Base-by-base conservation (phyloP, 2,113 vertebrate species). In the Psilopsiagon aurifrons region DNA sequence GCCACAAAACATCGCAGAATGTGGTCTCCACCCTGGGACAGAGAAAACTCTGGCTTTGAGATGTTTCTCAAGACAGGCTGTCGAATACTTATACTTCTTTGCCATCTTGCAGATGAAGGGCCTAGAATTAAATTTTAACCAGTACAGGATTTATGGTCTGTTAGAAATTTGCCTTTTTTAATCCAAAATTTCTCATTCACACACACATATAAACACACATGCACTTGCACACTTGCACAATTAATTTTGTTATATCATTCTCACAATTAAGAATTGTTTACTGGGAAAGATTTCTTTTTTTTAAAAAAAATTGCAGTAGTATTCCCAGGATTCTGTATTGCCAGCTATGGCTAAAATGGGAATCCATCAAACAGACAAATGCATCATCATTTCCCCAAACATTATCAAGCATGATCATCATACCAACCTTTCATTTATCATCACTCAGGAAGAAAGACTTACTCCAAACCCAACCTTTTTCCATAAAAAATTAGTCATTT, bases 391-490 rank as follows among this genome's bases (percentile, higher is more conserved):
- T 96, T 85, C 90, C 85, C 74, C 91, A 94, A 96, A 68, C 37
- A 39, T 27, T 52, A 60, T 88, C 85, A 91, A 55, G 43, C 94
- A 47, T 41, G 74, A 92, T 93, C 88, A 96, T 91, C 92, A 89
- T 52, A 81, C 94, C 88, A 96, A 43, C 83, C 88, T 96, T 96
- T 95, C 64, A 89, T 95, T 85, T 92, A 89, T 92, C 74, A 92
- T 93, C 80, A 91, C 81, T 90, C 81, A 89, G 89, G 96, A 97
- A 92, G 69, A 88, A 90, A 97, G 60, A 66, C 79, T 94, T 91
- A 60, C 91, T 78, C 43, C 41, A 92, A 96, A 86, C 15, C 24
- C 43, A 93, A n/a, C 19, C 39, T 88, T 95, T 96, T 86, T 77
- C 70, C 44, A 74, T 95, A 78, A 97, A 97, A 96, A 91, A 86